phyloP scores from a whole-genome alignment of 1,140 invertebrate species.

The Ostrea denselamellosa region DNA sequence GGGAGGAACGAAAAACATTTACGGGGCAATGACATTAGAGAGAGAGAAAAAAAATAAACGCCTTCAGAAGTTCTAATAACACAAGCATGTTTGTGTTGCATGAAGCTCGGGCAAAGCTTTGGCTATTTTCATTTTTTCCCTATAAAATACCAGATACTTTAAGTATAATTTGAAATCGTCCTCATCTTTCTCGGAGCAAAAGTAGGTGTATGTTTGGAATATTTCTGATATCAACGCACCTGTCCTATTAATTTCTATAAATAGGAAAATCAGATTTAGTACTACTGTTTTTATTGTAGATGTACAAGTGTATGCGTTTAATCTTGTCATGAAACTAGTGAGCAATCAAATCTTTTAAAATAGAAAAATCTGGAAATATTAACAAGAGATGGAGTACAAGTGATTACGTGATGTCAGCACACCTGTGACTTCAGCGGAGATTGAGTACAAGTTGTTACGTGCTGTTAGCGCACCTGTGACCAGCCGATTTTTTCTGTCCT shows the following conservation, averaged over 20 bases:
- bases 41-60: background rate
- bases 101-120: background rate
- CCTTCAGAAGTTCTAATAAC: background rate
- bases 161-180: too few relatives aligned
- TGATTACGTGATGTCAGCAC: background rate
- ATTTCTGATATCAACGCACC: background rate
- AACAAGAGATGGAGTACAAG: background rate
- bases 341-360: background rate
- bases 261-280: background rate
- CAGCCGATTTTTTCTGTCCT: background rate
- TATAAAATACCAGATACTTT: background rate
- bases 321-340: background rate
- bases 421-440: too few relatives aligned
- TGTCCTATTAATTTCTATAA: background rate
- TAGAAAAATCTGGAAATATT: background rate
- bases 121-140: background rate
- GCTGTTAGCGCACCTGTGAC: constrained; percentile 6
- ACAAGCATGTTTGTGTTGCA: background rate
- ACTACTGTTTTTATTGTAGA: background rate
- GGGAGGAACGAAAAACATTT: constrained; percentile 12
- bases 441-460: too few relatives aligned
- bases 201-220: background rate
- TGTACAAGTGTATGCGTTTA: background rate
- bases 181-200: background rate
- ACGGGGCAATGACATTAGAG: background rate